phyloP scores from a whole-genome alignment of 1,140 invertebrate species.

The Leptinotarsa defecta region DNA sequence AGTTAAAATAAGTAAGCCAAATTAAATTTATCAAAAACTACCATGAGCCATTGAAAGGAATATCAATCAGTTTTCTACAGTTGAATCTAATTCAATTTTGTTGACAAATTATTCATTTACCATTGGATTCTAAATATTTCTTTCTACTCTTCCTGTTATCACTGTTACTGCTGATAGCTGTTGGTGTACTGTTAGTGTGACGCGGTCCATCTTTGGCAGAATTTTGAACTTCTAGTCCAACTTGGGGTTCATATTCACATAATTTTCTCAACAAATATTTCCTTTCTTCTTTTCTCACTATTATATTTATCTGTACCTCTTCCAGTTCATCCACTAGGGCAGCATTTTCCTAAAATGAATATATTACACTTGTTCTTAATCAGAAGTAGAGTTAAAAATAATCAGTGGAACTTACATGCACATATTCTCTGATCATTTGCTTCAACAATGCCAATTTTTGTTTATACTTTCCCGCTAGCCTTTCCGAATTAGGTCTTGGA shows the following conservation, averaged over 20 bases:
- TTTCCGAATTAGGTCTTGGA: slow-evolving; percentile 24
- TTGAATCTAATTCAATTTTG: neutral
- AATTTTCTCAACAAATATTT: slow-evolving; percentile 72
- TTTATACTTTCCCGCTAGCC: slow-evolving; percentile 41
- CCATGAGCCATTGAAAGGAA: too few relatives aligned
- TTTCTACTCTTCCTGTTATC: slow-evolving; percentile 8
- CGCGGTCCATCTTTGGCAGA: slow-evolving; percentile 37
- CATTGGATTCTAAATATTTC: neutral
- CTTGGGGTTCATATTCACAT: slow-evolving; percentile 66
- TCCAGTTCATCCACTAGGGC: slow-evolving; percentile 81
- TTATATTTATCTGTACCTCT: slow-evolving; percentile 74
- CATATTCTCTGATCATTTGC: slow-evolving; percentile 52
- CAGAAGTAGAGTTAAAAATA: slow-evolving; percentile 16
- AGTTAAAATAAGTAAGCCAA: too few relatives aligned
- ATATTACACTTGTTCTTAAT: too few relatives aligned
- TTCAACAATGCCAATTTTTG: slow-evolving; percentile 51
- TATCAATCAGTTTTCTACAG: neutral
- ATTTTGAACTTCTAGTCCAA: slow-evolving; percentile 58
- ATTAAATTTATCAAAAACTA: too few relatives aligned
- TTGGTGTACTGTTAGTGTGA: neutral
- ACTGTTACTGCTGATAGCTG: slow-evolving; percentile 14
- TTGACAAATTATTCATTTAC: neutral
- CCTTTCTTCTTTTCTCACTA: slow-evolving; percentile 75
- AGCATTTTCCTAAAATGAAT: slow-evolving; percentile 71
- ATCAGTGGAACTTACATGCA: slow-evolving; percentile 46